Conservation (phyloP, 1,140 invertebrate species). For the Cherax quadricarinatus region DNA sequence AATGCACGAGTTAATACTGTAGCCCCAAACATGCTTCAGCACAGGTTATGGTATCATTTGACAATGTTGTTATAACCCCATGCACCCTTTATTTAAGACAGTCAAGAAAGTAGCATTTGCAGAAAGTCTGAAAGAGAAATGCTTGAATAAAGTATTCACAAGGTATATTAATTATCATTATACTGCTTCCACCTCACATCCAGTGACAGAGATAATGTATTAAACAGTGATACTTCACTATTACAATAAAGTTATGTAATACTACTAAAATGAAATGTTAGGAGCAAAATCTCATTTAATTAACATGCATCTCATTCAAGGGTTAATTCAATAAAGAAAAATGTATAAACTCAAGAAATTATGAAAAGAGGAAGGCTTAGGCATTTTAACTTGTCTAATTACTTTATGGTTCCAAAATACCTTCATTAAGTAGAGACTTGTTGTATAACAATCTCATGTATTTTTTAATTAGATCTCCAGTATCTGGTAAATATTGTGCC, state of each 20-base stretch:
- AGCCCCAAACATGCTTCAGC: constrained; percentile 34
- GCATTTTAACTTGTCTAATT: too few relatives aligned
- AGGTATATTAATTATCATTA: background rate
- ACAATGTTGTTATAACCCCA: constrained; percentile 12
- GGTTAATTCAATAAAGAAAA: background rate
- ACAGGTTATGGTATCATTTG: background rate
- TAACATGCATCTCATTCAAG: background rate
- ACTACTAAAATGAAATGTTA: background rate
- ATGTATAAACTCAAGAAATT: background rate
- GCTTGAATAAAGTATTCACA: background rate
- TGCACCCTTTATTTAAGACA: constrained; percentile 16
- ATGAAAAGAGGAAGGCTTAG: too few relatives aligned
- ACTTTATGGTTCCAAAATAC: too few relatives aligned
- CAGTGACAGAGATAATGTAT: constrained; percentile 15
- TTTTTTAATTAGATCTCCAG: too few relatives aligned
- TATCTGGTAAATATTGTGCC: too few relatives aligned
- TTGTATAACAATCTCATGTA: too few relatives aligned
- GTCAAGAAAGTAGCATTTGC: background rate
- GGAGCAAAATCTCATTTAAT: background rate
- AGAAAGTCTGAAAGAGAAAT: constrained; percentile 28
- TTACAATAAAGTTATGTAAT: background rate
- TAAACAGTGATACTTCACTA: background rate
- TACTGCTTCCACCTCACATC: background rate
- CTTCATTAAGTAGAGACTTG: too few relatives aligned
- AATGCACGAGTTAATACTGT: constrained; percentile 39